Percentiles rank a stretch among this genome's conserved stretches.
phyloP scores from a whole-genome alignment of 1,140 invertebrate genomes.

The Sitobion miscanthi region DNA sequence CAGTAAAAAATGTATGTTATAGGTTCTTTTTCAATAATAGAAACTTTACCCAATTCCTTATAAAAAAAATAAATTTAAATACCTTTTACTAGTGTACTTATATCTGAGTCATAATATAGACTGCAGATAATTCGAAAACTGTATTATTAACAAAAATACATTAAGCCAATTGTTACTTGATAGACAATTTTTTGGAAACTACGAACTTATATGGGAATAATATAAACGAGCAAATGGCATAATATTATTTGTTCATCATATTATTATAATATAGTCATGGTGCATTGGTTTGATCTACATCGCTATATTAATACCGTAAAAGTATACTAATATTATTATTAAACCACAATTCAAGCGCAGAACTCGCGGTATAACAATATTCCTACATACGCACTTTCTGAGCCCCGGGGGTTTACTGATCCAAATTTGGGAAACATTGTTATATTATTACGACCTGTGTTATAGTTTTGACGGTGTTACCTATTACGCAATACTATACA shows the following conservation, averaged over 20 bases:
- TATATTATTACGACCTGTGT: background rate
- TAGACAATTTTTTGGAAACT: background rate
- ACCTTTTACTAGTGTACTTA: too few species aligned
- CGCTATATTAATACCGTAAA: background rate
- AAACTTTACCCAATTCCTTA: too few species aligned
- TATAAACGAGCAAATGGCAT: background rate
- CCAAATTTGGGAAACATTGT: background rate
- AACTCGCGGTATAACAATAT: background rate
- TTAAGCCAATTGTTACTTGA: background rate
- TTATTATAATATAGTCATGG: background rate
- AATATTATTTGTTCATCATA: background rate
- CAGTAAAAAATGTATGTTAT: too few species aligned
- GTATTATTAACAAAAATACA: background rate
- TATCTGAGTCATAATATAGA: too few species aligned
- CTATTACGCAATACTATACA: background rate
- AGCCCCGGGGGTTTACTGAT: background rate
- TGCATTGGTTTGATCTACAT: background rate
- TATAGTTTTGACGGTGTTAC: background rate
- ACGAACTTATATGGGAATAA: background rate
- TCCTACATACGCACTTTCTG: background rate
- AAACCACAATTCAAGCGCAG: background rate
- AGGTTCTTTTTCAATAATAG: too few species aligned
- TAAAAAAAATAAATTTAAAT: too few species aligned
- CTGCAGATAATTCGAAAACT: background rate
- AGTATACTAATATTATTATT: background rate